Evolutionary conservation across 2,113 vertebrate genomes (phyloP).

Genomic region (Elephantulus edwardii): DNA sequence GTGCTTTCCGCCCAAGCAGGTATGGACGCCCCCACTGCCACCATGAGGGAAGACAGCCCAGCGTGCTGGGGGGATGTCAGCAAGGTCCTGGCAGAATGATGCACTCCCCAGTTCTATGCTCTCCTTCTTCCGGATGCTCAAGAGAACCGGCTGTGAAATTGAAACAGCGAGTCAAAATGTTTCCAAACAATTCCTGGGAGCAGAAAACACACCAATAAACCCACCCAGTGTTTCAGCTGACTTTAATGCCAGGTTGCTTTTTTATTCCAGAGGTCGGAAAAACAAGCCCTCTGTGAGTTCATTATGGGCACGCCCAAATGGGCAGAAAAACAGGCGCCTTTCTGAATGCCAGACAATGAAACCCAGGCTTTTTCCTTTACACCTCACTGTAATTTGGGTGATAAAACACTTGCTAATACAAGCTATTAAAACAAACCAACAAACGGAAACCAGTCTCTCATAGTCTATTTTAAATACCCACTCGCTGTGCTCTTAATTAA

Average conservation of each 20-base stretch:
- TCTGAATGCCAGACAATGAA: slow-evolving; percentile 52
- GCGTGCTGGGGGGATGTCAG: not conserved
- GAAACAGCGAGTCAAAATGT: slow-evolving; percentile 26
- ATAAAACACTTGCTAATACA: slow-evolving; percentile 57
- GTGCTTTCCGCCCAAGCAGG: not conserved
- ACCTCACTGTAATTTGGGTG: slow-evolving; percentile 7
- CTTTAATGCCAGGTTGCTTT: slow-evolving; percentile 54
- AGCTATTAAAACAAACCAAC: slow-evolving; percentile 64
- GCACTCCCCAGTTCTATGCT: not conserved
- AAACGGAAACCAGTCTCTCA: slow-evolving; percentile 53
- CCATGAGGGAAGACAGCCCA: not conserved
- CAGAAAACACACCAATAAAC: slow-evolving; percentile 21
- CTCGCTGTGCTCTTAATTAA: slow-evolving; percentile 61
- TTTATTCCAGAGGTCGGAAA: slow-evolving; percentile 58
- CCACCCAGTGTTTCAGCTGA: slow-evolving; percentile 3
- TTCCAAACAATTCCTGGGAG: slow-evolving; percentile 48
- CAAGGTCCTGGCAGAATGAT: slow-evolving; percentile 4
- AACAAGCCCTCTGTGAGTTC: slow-evolving; percentile 44
- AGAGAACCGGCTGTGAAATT: slow-evolving; percentile 54
- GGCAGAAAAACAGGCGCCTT: slow-evolving; percentile 33
- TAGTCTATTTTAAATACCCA: slow-evolving; percentile 52
- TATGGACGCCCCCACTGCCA: not conserved
- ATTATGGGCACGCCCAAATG: slow-evolving; percentile 18
- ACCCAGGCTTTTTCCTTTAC: slow-evolving; percentile 27
- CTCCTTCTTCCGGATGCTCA: not conserved